Percentiles rank a stretch among this genome's conserved stretches.
Conservation (phyloP, 2,888 invertebrate species). For the Acronicta aceris region DNA sequence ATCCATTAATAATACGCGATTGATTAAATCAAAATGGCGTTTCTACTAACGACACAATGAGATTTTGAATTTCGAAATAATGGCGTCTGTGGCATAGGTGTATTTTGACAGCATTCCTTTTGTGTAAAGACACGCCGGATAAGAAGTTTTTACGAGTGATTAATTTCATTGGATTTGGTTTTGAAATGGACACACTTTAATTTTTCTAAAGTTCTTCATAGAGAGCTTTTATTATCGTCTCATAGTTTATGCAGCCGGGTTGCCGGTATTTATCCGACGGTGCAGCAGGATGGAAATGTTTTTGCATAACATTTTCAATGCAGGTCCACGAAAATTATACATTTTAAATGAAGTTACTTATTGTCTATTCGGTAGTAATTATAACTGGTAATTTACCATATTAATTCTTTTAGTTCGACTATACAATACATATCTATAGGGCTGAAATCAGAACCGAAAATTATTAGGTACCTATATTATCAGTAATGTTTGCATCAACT, state of each 20-base stretch:
- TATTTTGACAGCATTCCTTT: conserved; percentile 72
- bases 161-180: conserved; percentile 63
- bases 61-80: conserved; percentile 70
- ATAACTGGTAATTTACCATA: too few species aligned
- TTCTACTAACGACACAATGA: conserved; percentile 67
- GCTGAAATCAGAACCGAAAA: too few species aligned
- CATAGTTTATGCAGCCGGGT: too few species aligned
- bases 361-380: too few species aligned
- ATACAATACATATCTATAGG: too few species aligned
- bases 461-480: too few species aligned
- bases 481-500: too few species aligned
- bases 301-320: too few species aligned
- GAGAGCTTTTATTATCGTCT: neutral
- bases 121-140: conserved; percentile 56
- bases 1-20: conserved; percentile 75
- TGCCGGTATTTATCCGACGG: neutral
- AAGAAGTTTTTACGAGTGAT: conserved; percentile 67
- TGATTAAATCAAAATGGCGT: conserved; percentile 74
- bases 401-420: too few species aligned
- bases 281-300: too few species aligned
- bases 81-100: conserved; percentile 53
- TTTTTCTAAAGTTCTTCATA: conserved; percentile 3
- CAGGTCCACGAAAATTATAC: too few species aligned
- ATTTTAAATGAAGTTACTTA: too few species aligned
- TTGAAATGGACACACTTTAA: conserved; percentile 44